phyloP scores from a whole-genome alignment of 2,888 invertebrate species.

The Pollenia amentaria region DNA sequence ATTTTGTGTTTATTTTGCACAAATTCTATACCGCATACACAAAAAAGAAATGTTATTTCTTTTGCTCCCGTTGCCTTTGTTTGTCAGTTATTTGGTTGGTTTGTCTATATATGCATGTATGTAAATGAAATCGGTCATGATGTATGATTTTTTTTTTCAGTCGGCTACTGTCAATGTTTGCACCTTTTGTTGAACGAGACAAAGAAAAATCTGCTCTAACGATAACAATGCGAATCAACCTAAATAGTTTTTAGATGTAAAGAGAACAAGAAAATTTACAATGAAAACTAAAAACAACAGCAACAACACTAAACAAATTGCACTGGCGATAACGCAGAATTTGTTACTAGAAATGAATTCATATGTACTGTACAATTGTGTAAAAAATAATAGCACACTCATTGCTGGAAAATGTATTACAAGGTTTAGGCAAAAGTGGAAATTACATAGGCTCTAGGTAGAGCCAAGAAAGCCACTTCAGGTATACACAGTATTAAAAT shows the following conservation, averaged over 20 bases:
- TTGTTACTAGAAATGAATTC: neutral
- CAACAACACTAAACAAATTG: constrained; percentile 42
- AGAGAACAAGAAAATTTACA: constrained; percentile 23
- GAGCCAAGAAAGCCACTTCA: no score
- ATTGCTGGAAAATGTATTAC: neutral
- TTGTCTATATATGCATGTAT: neutral
- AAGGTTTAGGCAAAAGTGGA: no score
- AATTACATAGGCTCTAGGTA: no score
- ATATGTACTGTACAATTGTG: no score
- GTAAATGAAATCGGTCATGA: constrained; percentile 46
- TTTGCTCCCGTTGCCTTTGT: constrained; percentile 25
- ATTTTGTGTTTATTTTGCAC: constrained; percentile 45
- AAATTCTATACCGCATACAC: constrained; percentile 4
- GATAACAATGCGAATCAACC: constrained; percentile 29
- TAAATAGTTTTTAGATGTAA: constrained; percentile 22
- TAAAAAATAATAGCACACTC: neutral
- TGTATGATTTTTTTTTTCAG: constrained; percentile 56
- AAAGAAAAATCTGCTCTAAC: constrained; percentile 6
- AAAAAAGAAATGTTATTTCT: constrained; percentile 37
- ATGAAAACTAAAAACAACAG: constrained; percentile 35
- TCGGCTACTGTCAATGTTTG: constrained; percentile 61
- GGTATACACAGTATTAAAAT: no score
- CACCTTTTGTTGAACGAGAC: constrained; percentile 53
- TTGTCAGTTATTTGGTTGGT: neutral
- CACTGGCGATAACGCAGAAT: constrained; percentile 33